These are phyloP conservation scores for Dicranocentrus wangi DNA, from an alignment of 2,888 invertebrate species.

Conservation along the genomic window DNA sequence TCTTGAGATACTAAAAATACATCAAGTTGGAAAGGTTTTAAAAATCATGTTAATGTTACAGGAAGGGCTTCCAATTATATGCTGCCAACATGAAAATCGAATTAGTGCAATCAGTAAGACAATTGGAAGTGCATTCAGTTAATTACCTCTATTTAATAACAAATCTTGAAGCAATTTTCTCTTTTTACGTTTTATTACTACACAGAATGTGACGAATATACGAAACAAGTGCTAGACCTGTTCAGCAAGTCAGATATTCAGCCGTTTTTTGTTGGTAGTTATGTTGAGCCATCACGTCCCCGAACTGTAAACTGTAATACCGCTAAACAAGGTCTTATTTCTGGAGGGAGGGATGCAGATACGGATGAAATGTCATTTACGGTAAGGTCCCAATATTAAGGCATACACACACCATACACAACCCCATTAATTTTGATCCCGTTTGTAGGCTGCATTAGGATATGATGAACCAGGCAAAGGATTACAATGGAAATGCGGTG, in stretches of 20 bases:
- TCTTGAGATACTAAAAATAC: no score
- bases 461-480: conserved; percentile 41
- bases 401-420: no score
- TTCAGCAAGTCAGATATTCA: conserved; percentile 26
- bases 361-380: conserved; percentile 62
- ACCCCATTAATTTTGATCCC: no score
- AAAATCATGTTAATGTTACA: conserved; percentile 1
- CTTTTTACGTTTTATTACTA: no score
- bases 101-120: conserved; percentile 40
- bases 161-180: no score
- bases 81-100: conserved; percentile 29
- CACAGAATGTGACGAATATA: conserved; percentile 26
- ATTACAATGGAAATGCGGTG: conserved; percentile 65
- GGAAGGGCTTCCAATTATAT: conserved; percentile 30
- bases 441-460: conserved; percentile 64
- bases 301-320: conserved; percentile 13
- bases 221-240: conserved; percentile 8
- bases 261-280: conserved; percentile 35
- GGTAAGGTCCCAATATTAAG: no score
- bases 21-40: no score
- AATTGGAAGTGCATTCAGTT: no score
- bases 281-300: conserved; percentile 15
- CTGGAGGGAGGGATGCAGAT: conserved; percentile 64
- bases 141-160: no score
- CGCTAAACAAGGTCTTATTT: conserved; percentile 40